Conservation (phyloP, 2,888 invertebrate genomes). For the Rhyacophila evoluta region DNA sequence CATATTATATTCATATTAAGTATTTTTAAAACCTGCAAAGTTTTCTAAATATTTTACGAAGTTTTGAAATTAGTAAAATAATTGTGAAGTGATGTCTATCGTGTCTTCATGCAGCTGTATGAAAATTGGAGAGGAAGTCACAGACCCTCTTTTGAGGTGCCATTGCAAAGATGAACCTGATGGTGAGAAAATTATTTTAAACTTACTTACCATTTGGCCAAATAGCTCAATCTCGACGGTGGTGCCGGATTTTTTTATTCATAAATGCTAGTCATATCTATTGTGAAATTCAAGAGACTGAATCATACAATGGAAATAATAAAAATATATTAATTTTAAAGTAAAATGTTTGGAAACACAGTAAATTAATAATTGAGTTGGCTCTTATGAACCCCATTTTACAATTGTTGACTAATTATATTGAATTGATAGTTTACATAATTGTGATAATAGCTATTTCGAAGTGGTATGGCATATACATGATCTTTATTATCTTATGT, state of each 20-base stretch:
- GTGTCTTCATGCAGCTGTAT: neutral
- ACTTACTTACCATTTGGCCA: too few relatives aligned
- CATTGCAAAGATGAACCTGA: slow-evolving; percentile 5
- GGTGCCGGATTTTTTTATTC: too few relatives aligned
- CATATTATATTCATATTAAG: too few relatives aligned
- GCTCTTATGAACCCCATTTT: too few relatives aligned
- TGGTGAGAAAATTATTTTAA: neutral
- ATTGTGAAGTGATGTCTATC: neutral
- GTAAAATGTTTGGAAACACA: neutral
- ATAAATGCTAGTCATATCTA: neutral
- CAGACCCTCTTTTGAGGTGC: neutral
- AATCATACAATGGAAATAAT: neutral
- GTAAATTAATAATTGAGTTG: neutral
- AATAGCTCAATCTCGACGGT: too few relatives aligned
- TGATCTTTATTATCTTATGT: too few relatives aligned
- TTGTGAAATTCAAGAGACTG: neutral
- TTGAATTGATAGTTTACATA: too few relatives aligned
- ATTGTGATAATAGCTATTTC: too few relatives aligned
- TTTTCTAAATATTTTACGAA: too few relatives aligned
- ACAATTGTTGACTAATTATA: too few relatives aligned
- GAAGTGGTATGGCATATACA: too few relatives aligned
- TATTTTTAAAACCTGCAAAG: too few relatives aligned
- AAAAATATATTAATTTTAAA: neutral
- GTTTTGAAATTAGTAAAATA: neutral
- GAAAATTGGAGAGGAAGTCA: neutral